phyloP scores from a whole-genome alignment of 2,113 vertebrate genomes.

The Brachionichthys hirsutus region DNA sequence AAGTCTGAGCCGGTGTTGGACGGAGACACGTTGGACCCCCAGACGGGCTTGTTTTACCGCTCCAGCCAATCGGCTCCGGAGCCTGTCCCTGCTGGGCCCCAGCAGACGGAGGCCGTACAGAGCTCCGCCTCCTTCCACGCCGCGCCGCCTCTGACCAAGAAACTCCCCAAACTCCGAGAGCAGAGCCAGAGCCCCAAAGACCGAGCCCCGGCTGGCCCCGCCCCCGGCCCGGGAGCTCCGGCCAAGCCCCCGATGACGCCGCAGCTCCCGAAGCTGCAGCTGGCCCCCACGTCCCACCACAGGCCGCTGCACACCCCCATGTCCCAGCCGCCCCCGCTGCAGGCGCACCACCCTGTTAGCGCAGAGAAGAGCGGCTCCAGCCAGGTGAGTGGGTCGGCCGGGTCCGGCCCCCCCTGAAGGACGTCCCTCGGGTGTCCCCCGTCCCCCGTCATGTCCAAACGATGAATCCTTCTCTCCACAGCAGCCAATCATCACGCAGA shows the following conservation, averaged over 20 bases:
- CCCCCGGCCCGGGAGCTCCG: not conserved
- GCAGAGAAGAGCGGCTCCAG: conserved; percentile 84
- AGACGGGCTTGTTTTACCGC: conserved; percentile 96
- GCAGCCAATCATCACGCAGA: conserved; percentile 92
- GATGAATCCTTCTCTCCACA: conserved; percentile 57
- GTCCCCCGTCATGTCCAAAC: too few species aligned
- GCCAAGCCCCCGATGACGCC: conserved; percentile 76
- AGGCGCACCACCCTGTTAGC: conserved; percentile 86
- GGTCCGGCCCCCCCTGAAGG: too few species aligned
- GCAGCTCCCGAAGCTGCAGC: conserved; percentile 94
- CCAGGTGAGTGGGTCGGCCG: conserved; percentile 80
- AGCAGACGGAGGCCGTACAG: conserved; percentile 39
- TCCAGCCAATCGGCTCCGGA: conserved; percentile 76
- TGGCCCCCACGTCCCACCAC: conserved; percentile 93
- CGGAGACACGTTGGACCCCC: conserved; percentile 96
- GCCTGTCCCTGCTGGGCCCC: conserved; percentile 33
- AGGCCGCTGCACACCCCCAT: conserved; percentile 89
- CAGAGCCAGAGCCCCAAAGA: conserved; percentile 80
- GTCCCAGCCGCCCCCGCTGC: conserved; percentile 85
- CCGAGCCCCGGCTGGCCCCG: conserved; percentile 73
- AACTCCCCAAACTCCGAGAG: conserved; percentile 78
- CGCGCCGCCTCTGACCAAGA: conserved; percentile 80
- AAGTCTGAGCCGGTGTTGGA: conserved; percentile 83
- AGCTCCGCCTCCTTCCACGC: conserved; percentile 52
- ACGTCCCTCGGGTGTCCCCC: too few species aligned